Conservation (phyloP, 2,113 vertebrate species). For the Rhinoptilus africanus region DNA sequence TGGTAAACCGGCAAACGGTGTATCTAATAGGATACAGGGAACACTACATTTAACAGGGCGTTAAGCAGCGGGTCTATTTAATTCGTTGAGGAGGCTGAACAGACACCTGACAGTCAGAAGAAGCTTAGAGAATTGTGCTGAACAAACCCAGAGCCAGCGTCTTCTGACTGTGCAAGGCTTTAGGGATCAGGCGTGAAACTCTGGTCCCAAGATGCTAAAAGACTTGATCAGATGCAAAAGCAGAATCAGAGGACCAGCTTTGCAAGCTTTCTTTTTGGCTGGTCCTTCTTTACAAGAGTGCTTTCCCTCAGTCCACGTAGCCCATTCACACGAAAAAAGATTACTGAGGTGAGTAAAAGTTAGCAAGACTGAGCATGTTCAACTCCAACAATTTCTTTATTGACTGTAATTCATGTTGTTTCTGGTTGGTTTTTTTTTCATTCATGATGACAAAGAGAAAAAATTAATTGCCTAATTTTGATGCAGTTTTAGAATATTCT, state of each 20-base stretch:
- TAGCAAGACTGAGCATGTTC: background rate
- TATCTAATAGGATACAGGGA: background rate
- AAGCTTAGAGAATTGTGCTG: background rate
- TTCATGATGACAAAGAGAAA: background rate
- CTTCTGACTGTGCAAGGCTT: background rate
- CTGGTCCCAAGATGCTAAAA: background rate
- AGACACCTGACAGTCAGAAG: background rate
- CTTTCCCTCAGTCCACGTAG: background rate
- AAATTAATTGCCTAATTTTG: background rate
- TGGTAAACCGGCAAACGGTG: background rate
- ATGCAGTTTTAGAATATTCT: background rate
- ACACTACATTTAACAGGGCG: accelerated
- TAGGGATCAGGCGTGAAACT: background rate
- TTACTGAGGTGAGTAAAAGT: background rate
- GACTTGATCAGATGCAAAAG: background rate
- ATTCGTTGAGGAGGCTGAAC: background rate
- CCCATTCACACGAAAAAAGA: background rate
- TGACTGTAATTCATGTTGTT: background rate
- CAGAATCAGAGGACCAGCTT: background rate
- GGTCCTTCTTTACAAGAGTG: background rate
- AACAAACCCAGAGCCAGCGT: background rate
- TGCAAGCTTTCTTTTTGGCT: background rate
- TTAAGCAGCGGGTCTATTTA: background rate
- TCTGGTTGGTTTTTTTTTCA: background rate
- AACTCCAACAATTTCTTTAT: background rate